Evolutionary conservation across 2,113 vertebrate species (phyloP).

Genomic region (Orthonyx spaldingii): DNA sequence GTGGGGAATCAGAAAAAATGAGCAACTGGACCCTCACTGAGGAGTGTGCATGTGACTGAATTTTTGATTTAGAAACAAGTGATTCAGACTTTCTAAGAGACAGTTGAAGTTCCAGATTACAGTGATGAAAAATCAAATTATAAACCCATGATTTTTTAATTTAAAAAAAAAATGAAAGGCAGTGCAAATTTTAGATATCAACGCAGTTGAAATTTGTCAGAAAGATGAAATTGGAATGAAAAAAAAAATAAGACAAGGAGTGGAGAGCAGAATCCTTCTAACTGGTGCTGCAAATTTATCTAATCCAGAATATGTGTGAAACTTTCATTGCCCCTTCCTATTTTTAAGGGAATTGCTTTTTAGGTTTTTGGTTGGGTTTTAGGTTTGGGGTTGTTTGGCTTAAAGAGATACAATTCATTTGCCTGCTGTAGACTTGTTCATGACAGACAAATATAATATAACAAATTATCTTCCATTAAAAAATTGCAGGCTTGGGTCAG

Average conservation of each 20-base stretch:
- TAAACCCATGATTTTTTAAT: neutral
- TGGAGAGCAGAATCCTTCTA: neutral
- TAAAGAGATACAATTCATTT: neutral
- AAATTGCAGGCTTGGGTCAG: slow-evolving; percentile 1
- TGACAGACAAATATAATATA: slow-evolving; percentile 26
- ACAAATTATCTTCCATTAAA: slow-evolving; percentile 50
- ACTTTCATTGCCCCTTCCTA: neutral
- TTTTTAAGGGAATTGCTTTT: neutral
- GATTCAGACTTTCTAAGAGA: neutral
- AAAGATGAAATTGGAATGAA: neutral
- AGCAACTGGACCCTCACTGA: neutral
- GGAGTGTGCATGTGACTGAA: neutral
- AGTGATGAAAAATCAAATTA: neutral
- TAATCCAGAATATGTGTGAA: neutral
- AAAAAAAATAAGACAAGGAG: neutral
- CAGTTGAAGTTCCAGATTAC: neutral
- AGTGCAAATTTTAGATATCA: neutral
- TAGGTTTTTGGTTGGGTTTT: neutral
- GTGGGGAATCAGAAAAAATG: neutral
- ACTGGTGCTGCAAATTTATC: neutral
- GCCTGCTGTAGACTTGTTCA: neutral
- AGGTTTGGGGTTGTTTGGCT: neutral
- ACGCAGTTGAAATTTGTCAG: neutral
- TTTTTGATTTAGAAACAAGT: neutral
- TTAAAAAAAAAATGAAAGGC: neutral